Evolutionary conservation across 2,797 vertebrate species (phyloP).

Genomic region (Epinephelus awoara): DNA sequence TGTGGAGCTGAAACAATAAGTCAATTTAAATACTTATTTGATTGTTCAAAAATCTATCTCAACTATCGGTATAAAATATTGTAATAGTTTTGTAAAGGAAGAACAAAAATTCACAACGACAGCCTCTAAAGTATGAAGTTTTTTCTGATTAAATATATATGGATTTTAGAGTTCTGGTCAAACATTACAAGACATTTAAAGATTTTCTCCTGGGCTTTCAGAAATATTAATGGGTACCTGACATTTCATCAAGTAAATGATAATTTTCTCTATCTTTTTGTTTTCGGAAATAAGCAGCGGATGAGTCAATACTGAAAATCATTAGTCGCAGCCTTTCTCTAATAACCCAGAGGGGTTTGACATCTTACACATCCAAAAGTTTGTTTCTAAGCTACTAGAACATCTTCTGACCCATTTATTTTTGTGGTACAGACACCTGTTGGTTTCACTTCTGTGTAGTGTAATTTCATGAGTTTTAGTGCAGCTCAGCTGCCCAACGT

Average conservation of each 20-base stretch:
- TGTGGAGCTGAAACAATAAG: background rate
- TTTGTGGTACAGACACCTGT: background rate
- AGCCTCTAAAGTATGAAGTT: too few relatives aligned
- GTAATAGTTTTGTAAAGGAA: too few relatives aligned
- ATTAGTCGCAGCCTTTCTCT: background rate
- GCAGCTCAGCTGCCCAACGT: background rate
- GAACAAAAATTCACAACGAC: too few relatives aligned
- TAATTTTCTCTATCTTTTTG: too few relatives aligned
- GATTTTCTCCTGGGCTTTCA: too few relatives aligned
- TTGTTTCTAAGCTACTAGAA: background rate
- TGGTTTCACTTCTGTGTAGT: constrained; percentile 32
- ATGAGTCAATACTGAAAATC: background rate
- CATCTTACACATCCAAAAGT: background rate
- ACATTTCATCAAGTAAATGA: too few relatives aligned
- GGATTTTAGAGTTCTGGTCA: too few relatives aligned
- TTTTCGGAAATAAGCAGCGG: background rate
- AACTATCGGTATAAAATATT: too few relatives aligned
- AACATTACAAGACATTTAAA: too few relatives aligned
- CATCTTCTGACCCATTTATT: background rate
- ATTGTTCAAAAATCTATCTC: background rate
- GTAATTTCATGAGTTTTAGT: background rate
- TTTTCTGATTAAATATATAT: too few relatives aligned
- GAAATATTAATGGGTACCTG: too few relatives aligned
- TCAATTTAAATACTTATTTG: background rate
- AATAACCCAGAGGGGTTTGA: background rate